A percentile compares a stretch with the other conserved stretches of the same genome.
phyloP scores from a whole-genome alignment of 2,797 vertebrate species.

The Emydoidea blandingii region DNA sequence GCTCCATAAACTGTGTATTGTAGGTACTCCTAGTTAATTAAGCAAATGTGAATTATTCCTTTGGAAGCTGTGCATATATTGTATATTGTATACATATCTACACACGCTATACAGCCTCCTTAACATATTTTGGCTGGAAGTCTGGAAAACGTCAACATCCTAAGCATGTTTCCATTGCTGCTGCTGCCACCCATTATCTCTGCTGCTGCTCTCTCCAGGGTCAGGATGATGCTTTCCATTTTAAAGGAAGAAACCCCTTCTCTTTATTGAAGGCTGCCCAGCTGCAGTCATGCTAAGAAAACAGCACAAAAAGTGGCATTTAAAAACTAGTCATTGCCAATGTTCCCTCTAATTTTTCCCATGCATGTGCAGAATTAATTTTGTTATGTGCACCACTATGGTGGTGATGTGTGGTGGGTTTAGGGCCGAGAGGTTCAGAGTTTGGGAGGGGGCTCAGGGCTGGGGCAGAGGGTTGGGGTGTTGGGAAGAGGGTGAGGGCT shows the following conservation, averaged over 20 bases:
- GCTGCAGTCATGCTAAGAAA: background rate
- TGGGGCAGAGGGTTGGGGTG: too few species aligned
- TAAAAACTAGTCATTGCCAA: background rate
- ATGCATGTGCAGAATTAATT: too few species aligned
- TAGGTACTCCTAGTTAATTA: background rate
- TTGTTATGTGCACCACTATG: too few species aligned
- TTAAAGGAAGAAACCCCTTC: background rate
- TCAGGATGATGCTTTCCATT: background rate
- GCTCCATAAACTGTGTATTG: constrained; percentile 3
- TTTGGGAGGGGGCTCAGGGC: too few species aligned
- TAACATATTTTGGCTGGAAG: background rate
- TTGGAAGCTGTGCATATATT: background rate
- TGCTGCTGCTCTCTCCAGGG: background rate
- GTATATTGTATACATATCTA: background rate
- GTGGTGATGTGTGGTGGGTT: too few species aligned
- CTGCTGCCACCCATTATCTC: background rate
- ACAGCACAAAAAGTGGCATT: background rate
- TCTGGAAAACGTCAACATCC: background rate
- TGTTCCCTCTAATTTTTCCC: too few species aligned
- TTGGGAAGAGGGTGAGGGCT: too few species aligned
- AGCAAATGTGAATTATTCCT: background rate
- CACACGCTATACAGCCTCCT: background rate
- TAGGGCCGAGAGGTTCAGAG: too few species aligned
- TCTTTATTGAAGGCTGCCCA: background rate
- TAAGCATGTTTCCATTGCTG: background rate